phyloP scores from a whole-genome alignment of 2,113 vertebrate genomes.

The Peucedramus taeniatus region DNA sequence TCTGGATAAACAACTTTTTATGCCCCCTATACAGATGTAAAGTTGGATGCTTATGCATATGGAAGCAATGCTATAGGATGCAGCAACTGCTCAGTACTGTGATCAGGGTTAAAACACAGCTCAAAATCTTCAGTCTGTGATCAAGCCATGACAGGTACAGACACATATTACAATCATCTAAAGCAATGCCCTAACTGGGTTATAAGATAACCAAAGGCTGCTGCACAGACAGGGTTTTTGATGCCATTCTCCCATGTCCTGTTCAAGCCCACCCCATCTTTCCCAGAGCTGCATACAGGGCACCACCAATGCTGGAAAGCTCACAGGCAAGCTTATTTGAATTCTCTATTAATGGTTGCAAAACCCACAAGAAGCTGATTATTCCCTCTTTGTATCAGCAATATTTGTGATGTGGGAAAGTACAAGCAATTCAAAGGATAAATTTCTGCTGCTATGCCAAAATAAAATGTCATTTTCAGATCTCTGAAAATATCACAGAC shows the following conservation, averaged over 20 bases:
- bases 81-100: neutral
- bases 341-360: neutral
- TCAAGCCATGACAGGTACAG: neutral
- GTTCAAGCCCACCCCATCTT: neutral
- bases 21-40: neutral
- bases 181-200: neutral
- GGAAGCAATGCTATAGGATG: neutral
- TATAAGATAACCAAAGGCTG: neutral
- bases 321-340: neutral
- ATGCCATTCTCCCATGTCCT: neutral
- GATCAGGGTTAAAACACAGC: neutral
- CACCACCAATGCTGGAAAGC: neutral
- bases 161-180: neutral
- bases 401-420: neutral
- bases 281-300: neutral
- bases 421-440: neutral
- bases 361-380: neutral
- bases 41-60: neutral
- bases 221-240: neutral
- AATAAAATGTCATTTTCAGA: neutral
- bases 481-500: slow-evolving; percentile 6
- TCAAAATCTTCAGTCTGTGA: neutral
- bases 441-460: neutral
- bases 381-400: neutral
- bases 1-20: neutral